Evolutionary conservation across 2,113 vertebrate species (phyloP).

Genomic region (Perccottus glenii): DNA sequence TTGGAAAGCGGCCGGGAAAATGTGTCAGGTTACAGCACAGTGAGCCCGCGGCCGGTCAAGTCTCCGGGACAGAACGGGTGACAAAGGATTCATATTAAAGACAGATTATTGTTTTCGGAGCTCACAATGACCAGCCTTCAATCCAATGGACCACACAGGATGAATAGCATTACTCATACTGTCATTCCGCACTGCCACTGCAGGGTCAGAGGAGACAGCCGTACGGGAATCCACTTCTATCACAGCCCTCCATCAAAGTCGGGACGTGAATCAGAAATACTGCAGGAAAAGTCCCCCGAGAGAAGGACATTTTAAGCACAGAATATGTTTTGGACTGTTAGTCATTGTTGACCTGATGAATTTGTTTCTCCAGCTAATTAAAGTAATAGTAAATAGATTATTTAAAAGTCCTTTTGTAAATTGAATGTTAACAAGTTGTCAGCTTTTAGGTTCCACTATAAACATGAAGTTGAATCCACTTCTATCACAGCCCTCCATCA

Average conservation of each 20-base stretch:
- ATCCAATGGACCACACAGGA: conserved; percentile 59
- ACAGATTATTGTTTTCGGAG: conserved; percentile 63
- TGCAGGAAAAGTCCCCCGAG: conserved; percentile 28
- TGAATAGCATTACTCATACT: conserved; percentile 71
- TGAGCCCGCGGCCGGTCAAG: background rate
- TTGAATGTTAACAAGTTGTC: conserved; percentile 2
- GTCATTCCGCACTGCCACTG: conserved; percentile 55
- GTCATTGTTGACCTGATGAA: conserved; percentile 6
- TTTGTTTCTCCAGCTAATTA: conserved; percentile 21
- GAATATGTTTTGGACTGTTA: conserved; percentile 25
- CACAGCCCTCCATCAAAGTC: conserved; percentile 65
- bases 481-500: conserved; percentile 66
- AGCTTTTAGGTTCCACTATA: background rate
- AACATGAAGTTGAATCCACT: conserved; percentile 27
- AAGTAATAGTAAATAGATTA: background rate
- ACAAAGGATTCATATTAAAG: conserved; percentile 63
- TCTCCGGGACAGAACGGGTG: conserved; percentile 25
- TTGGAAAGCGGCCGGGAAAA: conserved; percentile 18
- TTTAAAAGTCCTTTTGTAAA: conserved; percentile 16
- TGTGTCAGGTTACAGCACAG: conserved; percentile 15
- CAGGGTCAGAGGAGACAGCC: conserved; percentile 57
- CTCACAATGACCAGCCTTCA: conserved; percentile 54
- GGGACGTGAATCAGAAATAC: conserved; percentile 49
- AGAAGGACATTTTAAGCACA: conserved; percentile 40
- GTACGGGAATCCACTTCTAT: conserved; percentile 54